Percentiles rank a stretch among this genome's conserved stretches.
Evolutionary conservation across 2,797 vertebrate species (phyloP).

Genomic region (Characodon lateralis): DNA sequence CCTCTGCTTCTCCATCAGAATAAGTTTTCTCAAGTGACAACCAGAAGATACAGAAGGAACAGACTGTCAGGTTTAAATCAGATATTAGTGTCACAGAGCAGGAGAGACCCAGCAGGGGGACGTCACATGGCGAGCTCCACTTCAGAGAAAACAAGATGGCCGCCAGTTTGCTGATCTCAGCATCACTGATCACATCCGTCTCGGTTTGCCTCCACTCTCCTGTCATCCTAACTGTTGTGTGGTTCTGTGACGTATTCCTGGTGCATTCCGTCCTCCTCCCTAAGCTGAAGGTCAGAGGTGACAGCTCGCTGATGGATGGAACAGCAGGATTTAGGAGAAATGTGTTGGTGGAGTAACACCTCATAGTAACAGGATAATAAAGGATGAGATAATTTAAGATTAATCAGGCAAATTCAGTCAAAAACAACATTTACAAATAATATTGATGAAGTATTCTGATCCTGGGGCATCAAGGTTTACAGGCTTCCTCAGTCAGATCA

Average conservation of each 20-base stretch:
- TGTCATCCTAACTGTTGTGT: background rate
- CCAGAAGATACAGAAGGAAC: constrained; percentile 21
- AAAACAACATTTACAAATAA: too few species aligned
- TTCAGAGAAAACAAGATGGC: constrained; percentile 22
- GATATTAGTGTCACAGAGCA: background rate
- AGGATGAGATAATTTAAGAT: too few species aligned
- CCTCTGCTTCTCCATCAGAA: background rate
- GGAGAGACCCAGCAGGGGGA: constrained; percentile 8
- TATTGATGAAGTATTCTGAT: too few species aligned
- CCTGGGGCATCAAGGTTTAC: too few species aligned
- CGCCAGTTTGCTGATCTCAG: constrained; percentile 35
- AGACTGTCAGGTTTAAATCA: constrained; percentile 43
- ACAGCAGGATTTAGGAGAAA: constrained; percentile 28
- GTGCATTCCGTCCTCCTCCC: background rate
- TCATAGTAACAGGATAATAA: background rate
- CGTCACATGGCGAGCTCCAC: constrained; percentile 3
- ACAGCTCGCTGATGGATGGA: constrained; percentile 48
- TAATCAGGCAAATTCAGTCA: too few species aligned
- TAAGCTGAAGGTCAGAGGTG: constrained; percentile 56
- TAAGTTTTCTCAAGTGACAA: constrained; percentile 20
- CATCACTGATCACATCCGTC: constrained; percentile 14
- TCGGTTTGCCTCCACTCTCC: constrained; percentile 2
- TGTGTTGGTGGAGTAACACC: background rate
- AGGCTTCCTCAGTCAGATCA: too few species aligned
- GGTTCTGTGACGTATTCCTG: constrained; percentile 2